Conservation (phyloP, 2,797 vertebrate genomes). For the Pseudopleuronectes americanus region DNA sequence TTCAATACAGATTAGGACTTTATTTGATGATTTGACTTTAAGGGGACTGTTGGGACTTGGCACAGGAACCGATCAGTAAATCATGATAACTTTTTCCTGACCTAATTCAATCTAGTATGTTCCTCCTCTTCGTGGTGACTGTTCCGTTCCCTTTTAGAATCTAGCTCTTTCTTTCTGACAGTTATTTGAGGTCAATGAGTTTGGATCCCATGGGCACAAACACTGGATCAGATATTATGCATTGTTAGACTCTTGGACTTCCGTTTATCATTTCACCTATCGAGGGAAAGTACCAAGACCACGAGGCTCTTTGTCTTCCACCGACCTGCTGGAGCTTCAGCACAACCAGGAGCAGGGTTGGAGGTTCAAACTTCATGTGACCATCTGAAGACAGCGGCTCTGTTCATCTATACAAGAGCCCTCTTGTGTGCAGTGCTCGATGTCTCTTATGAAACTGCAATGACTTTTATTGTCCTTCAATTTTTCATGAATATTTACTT, state of each 20-base stretch:
- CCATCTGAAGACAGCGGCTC: slow-evolving; percentile 47
- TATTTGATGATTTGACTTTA: too few species aligned
- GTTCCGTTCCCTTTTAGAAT: too few species aligned
- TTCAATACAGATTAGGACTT: too few species aligned
- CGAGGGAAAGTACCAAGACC: slow-evolving; percentile 6
- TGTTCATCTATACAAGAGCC: slow-evolving; percentile 60
- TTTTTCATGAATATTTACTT: slow-evolving; percentile 10
- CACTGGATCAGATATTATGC: too few species aligned
- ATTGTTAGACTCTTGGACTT: neutral
- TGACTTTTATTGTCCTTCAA: slow-evolving; percentile 27
- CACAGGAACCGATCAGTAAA: too few species aligned
- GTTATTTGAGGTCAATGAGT: too few species aligned
- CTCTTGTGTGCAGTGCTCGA: slow-evolving; percentile 52
- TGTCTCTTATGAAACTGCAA: slow-evolving; percentile 45
- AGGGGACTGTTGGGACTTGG: too few species aligned
- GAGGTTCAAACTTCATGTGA: slow-evolving; percentile 61
- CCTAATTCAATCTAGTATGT: too few species aligned
- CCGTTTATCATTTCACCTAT: neutral
- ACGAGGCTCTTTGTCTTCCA: slow-evolving; percentile 21
- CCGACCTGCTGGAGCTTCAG: slow-evolving; percentile 35
- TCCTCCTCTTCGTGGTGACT: too few species aligned
- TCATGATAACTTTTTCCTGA: too few species aligned
- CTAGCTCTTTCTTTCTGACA: too few species aligned
- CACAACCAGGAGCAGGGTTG: slow-evolving; percentile 12
- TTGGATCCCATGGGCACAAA: too few species aligned